Percentiles rank a stretch among this genome's conserved stretches.
Conservation (phyloP, 2,888 invertebrate genomes). For the Nesidiocoris tenuis region DNA sequence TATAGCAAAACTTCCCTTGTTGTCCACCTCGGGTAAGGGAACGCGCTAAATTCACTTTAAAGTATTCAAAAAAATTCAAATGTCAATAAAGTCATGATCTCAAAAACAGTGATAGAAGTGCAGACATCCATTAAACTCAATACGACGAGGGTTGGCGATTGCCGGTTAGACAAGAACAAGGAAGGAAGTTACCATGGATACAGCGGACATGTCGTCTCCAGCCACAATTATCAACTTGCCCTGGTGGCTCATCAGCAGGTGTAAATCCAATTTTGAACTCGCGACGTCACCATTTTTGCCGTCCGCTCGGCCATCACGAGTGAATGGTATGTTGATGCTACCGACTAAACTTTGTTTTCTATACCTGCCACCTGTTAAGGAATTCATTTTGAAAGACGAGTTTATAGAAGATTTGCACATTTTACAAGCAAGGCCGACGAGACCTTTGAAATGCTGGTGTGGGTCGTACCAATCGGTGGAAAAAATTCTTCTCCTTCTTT, state of each 20-base stretch:
- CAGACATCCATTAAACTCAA: no score
- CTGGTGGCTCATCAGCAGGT: constrained; percentile 62
- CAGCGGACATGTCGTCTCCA: constrained; percentile 76
- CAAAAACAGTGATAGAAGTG: no score
- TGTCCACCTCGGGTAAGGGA: no score
- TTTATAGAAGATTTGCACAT: constrained; percentile 1
- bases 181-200: constrained; percentile 56
- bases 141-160: no score
- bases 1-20: no score
- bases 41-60: no score
- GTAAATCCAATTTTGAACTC: constrained; percentile 61
- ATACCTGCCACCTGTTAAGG: constrained; percentile 59
- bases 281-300: constrained; percentile 66
- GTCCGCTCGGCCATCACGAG: constrained; percentile 69
- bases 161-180: no score
- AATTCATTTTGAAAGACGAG: neutral
- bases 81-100: no score
- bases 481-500: no score
- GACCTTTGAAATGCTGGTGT: no score
- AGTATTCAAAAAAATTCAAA: no score
- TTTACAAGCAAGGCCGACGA: neutral
- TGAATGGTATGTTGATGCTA: constrained; percentile 86
- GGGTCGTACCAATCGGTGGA: no score
- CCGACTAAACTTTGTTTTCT: constrained; percentile 74
- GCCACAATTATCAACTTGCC: constrained; percentile 73